phyloP scores from a whole-genome alignment of 1,140 invertebrate species.

The Cecropterus lyciades region DNA sequence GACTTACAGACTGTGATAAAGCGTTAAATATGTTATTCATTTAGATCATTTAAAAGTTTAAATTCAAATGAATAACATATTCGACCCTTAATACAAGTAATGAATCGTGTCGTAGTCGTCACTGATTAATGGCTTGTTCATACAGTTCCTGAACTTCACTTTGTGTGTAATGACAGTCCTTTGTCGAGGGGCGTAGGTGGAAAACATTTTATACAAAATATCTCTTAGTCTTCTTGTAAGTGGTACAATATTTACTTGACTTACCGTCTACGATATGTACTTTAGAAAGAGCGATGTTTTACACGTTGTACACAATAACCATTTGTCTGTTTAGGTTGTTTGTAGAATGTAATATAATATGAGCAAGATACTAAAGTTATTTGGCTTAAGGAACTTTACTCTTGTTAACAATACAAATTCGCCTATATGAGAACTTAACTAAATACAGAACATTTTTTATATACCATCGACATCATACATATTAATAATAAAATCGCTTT shows the following conservation, averaged over 20 bases:
- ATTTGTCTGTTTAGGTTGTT: slow-evolving; percentile 9
- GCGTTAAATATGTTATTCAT: no score
- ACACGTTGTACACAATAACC: slow-evolving; percentile 10
- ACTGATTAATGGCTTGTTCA: not conserved
- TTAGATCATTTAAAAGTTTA: no score
- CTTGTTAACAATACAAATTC: no score
- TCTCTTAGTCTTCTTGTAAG: slow-evolving; percentile 23
- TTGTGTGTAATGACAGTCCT: slow-evolving; percentile 31
- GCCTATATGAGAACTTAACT: no score
- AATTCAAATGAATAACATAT: no score
- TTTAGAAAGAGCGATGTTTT: slow-evolving; percentile 15
- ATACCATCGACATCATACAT: no score
- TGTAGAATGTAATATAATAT: no score
- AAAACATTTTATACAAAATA: slow-evolving; percentile 33
- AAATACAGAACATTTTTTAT: no score
- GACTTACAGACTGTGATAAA: no score
- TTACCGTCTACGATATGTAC: slow-evolving; percentile 9
- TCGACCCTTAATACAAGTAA: not conserved
- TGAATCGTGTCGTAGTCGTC: slow-evolving; percentile 19
- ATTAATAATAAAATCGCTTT: no score
- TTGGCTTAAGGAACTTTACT: no score
- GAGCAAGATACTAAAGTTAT: no score
- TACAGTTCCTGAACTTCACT: slow-evolving; percentile 17
- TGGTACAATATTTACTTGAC: slow-evolving; percentile 32
- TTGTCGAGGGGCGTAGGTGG: slow-evolving; percentile 28